A percentile compares a stretch with the other conserved stretches of the same genome.
phyloP scores from a whole-genome alignment of 2,797 vertebrate species.

The Acanthurus tractus region DNA sequence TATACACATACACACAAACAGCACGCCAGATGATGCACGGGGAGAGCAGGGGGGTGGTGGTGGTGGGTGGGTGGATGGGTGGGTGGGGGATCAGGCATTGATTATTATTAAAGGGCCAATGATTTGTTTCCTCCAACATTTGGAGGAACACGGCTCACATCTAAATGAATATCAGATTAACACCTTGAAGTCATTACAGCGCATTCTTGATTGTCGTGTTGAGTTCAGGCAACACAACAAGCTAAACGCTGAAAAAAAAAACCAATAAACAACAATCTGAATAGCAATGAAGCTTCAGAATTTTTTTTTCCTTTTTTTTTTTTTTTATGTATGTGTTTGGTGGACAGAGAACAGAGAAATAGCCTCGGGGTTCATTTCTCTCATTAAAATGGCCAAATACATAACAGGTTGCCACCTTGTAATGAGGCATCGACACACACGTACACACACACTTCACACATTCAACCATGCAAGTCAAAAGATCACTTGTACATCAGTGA shows the following conservation, averaged over 20 bases:
- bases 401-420: constrained; percentile 58
- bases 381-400: constrained; percentile 50
- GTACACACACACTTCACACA: not conserved
- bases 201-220: constrained; percentile 48
- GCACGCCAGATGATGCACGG: constrained; percentile 74
- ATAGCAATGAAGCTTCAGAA: not conserved
- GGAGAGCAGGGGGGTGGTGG: constrained; percentile 25
- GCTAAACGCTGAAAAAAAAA: not conserved
- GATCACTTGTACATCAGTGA: constrained; percentile 4
- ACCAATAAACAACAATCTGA: not conserved
- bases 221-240: constrained; percentile 22
- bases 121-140: constrained; percentile 81
- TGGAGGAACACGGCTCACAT: constrained; percentile 73
- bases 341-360: constrained; percentile 38
- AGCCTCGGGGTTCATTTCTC: constrained; percentile 53
- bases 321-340: not conserved
- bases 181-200: constrained; percentile 70
- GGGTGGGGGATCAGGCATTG: constrained; percentile 72
- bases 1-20: constrained; percentile 70
- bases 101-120: constrained; percentile 84
- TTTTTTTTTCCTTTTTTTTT: not conserved
- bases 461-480: not conserved
- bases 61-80: constrained; percentile 9
- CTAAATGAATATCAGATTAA: constrained; percentile 82
- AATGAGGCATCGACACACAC: constrained; percentile 30